Evolutionary conservation across 2,888 invertebrate species (phyloP).

Genomic region (Agrotis segetum): DNA sequence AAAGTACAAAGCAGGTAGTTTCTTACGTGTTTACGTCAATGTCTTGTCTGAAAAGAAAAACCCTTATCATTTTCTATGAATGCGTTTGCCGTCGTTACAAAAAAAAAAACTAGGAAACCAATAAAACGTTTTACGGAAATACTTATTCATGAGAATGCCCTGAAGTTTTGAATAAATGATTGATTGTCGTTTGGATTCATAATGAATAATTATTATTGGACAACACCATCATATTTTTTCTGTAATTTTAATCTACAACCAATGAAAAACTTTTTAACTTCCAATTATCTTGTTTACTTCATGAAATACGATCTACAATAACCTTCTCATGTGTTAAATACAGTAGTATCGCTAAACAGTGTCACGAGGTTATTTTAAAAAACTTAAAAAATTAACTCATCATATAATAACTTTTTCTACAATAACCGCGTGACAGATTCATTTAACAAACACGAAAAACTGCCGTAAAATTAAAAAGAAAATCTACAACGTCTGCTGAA

Average conservation of each 20-base stretch:
- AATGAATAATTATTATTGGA: background rate
- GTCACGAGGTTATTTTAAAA: too few species aligned
- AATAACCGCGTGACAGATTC: conserved; percentile 2
- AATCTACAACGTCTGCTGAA: background rate
- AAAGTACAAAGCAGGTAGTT: conserved; percentile 1
- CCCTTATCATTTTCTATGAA: conserved; percentile 57
- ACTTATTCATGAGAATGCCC: background rate
- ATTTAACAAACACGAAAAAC: background rate
- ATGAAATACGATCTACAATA: background rate
- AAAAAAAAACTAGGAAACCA: conserved; percentile 29
- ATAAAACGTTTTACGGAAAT: conserved; percentile 31
- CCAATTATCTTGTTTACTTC: too few species aligned
- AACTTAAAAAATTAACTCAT: too few species aligned
- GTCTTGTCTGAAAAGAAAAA: conserved; percentile 35
- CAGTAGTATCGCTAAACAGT: conserved; percentile 24
- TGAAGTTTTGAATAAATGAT: background rate
- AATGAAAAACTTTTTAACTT: background rate
- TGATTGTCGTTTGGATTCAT: background rate
- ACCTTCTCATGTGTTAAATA: conserved; percentile 24
- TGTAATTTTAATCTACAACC: background rate
- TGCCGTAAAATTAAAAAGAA: conserved; percentile 2
- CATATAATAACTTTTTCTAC: too few species aligned
- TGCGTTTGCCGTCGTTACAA: conserved; percentile 19
- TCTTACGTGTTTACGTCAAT: conserved; percentile 38
- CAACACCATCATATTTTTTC: background rate